A percentile compares a stretch with the other conserved stretches of the same genome.
Evolutionary conservation across 1,140 invertebrate species (phyloP).

Genomic region (Aphelenchoides fujianensis): DNA sequence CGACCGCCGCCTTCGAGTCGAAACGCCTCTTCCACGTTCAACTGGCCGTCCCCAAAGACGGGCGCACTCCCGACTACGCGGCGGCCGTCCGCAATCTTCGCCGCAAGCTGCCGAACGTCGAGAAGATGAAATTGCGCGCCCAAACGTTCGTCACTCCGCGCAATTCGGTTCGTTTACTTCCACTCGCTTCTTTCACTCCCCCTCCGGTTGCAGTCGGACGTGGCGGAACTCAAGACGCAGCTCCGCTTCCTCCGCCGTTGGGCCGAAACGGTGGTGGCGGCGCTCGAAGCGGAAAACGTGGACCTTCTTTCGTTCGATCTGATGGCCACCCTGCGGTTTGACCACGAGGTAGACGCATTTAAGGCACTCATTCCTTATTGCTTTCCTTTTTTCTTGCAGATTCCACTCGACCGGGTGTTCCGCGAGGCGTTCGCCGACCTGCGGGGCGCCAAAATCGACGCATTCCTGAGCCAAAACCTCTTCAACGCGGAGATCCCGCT

Average conservation of each 20-base stretch:
- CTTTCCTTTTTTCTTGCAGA: neutral
- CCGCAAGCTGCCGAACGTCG: neutral
- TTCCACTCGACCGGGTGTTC: neutral
- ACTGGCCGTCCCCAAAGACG: neutral
- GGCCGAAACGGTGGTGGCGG: neutral
- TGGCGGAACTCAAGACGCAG: neutral
- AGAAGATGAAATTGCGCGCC: constrained; percentile 9
- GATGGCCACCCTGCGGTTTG: neutral
- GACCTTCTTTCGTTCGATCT: neutral
- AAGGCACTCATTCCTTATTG: neutral
- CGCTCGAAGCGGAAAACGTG: neutral
- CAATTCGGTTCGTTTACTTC: too few species aligned
- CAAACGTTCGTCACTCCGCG: neutral
- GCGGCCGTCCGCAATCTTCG: constrained; percentile 1
- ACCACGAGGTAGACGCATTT: neutral
- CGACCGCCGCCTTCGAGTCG: neutral
- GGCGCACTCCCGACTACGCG: neutral
- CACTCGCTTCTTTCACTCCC: too few species aligned
- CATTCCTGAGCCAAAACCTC: neutral
- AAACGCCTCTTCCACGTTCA: neutral
- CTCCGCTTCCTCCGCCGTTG: neutral
- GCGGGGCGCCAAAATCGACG: neutral
- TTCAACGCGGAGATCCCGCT: constrained; percentile 3
- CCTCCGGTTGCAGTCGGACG: neutral
- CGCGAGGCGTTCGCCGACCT: neutral